Percentiles rank a stretch among this genome's conserved stretches.
Evolutionary conservation across 2,113 vertebrate species (phyloP).

Genomic region (Martes martes): DNA sequence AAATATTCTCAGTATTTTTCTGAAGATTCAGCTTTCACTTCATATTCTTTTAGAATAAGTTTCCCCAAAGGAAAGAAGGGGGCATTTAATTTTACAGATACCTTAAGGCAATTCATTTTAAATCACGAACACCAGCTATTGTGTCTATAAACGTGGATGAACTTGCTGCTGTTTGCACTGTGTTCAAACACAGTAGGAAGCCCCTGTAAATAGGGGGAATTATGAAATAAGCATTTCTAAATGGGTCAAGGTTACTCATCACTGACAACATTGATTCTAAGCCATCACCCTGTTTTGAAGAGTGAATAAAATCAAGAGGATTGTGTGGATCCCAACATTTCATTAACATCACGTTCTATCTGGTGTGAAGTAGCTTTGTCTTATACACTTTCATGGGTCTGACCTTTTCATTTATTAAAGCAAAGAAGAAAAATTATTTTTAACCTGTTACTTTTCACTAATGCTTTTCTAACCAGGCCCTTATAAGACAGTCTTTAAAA

Average conservation of each 20-base stretch:
- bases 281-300: background rate
- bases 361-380: background rate
- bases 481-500: background rate
- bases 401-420: slow-evolving; percentile 35
- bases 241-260: slow-evolving; percentile 62
- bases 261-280: slow-evolving; percentile 39
- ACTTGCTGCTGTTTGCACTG: background rate
- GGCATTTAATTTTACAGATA: background rate
- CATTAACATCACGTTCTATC: slow-evolving; percentile 2
- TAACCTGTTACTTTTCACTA: background rate
- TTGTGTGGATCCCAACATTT: background rate
- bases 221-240: slow-evolving; percentile 52
- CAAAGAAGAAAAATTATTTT: background rate
- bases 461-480: background rate
- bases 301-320: slow-evolving; percentile 6
- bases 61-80: slow-evolving; percentile 13
- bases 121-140: background rate
- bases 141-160: background rate
- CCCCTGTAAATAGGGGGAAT: background rate
- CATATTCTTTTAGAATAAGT: background rate
- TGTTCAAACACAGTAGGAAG: background rate
- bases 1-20: background rate
- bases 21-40: background rate
- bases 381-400: background rate
- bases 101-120: background rate